Percentiles rank a stretch among this genome's conserved stretches.
These are phyloP conservation scores for Mobula birostris DNA, from an alignment of 2,113 vertebrate species.

Conservation along the genomic window DNA sequence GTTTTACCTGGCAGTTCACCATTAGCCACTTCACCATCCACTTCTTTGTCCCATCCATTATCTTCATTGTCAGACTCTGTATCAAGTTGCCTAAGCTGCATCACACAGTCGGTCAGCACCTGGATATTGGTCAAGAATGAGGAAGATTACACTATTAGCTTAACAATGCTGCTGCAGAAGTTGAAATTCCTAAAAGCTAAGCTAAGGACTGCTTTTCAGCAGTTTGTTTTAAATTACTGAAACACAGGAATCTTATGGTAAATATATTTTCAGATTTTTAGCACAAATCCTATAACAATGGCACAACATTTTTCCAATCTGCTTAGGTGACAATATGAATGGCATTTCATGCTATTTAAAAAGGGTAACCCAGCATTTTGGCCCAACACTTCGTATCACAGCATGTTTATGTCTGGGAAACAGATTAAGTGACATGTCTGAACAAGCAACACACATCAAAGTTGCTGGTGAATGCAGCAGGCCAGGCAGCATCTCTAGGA, in stretches of 20 bases:
- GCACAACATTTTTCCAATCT: neutral
- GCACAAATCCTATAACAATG: neutral
- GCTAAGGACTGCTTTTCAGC: neutral
- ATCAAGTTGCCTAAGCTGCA: slow-evolving; percentile 73
- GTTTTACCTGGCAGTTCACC: slow-evolving; percentile 65
- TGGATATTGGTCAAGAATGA: slow-evolving; percentile 44
- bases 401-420: neutral
- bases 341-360: neutral
- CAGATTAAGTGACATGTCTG: neutral
- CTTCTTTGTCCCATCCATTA: slow-evolving; percentile 51
- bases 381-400: too few relatives aligned
- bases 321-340: neutral
- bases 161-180: neutral
- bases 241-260: neutral
- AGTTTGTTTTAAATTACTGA: neutral
- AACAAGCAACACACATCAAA: too few relatives aligned
- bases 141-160: neutral
- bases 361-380: too few relatives aligned
- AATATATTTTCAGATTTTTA: neutral
- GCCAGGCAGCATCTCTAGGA: too few relatives aligned
- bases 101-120: slow-evolving; percentile 85
- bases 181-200: neutral
- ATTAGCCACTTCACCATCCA: slow-evolving; percentile 65
- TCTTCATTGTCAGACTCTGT: slow-evolving; percentile 54
- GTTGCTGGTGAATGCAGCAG: too few relatives aligned